These are phyloP conservation scores for Turnix velox DNA, from an alignment of 2,113 vertebrate genomes.

Conservation along the genomic window DNA sequence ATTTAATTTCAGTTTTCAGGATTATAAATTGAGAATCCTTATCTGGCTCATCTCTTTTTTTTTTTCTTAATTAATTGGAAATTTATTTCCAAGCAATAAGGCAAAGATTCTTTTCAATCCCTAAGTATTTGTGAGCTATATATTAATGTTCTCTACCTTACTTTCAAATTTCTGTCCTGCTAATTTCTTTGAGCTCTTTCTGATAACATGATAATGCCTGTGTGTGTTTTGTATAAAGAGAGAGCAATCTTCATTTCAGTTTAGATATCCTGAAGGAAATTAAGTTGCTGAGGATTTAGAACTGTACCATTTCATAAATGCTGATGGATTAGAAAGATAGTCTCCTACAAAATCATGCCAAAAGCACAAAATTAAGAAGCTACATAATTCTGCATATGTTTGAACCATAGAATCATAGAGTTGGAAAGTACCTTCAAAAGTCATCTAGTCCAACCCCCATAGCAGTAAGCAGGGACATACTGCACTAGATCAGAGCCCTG, in stretches of 20 bases:
- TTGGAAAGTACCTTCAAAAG: no score
- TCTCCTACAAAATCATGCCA: neutral
- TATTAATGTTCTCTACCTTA: neutral
- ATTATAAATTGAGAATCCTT: slow-evolving; percentile 52
- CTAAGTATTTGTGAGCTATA: slow-evolving; percentile 1
- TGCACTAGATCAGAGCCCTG: no score
- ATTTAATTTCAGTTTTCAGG: slow-evolving; percentile 57
- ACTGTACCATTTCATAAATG: neutral
- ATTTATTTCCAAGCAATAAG: slow-evolving; percentile 52
- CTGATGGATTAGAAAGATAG: neutral
- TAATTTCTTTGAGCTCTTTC: neutral
- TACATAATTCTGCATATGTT: neutral
- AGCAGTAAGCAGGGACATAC: no score
- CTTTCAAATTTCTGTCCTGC: neutral
- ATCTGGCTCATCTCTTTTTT: neutral
- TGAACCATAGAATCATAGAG: no score
- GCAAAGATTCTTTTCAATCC: neutral
- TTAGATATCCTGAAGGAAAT: neutral
- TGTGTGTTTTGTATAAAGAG: neutral
- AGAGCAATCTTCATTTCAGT: neutral
- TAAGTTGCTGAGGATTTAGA: neutral
- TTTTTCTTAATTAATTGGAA: slow-evolving; percentile 44
- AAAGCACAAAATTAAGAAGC: neutral
- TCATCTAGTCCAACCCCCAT: no score
- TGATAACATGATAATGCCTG: neutral